A percentile compares a stretch with the other conserved stretches of the same genome.
Conservation (phyloP, 2,797 vertebrate genomes). For the Loris lydekkerianus region DNA sequence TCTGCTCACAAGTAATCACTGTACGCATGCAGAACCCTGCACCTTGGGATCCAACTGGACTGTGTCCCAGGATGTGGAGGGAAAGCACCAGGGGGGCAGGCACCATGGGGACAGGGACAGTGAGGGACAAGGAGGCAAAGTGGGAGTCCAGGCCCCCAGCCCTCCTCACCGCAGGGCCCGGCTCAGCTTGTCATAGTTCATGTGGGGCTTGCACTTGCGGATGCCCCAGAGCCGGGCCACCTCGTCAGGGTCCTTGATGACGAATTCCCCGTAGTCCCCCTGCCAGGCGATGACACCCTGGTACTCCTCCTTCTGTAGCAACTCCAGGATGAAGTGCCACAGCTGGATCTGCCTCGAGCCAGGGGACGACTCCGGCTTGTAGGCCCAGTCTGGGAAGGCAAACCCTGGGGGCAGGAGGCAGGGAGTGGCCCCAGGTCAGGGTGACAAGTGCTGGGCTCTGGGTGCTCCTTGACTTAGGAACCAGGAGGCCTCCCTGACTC, state of each 20-base stretch:
- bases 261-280: conserved; percentile 96
- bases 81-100: neutral
- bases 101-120: neutral
- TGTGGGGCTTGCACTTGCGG: conserved; percentile 97
- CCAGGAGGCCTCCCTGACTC: neutral
- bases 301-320: conserved; percentile 96
- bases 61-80: neutral
- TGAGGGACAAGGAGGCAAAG: neutral
- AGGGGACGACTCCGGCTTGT: conserved; percentile 96
- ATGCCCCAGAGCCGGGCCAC: conserved; percentile 96
- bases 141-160: neutral
- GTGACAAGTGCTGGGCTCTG: rapidly evolving
- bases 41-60: neutral
- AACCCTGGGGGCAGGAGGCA: conserved; percentile 86
- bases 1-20: neutral
- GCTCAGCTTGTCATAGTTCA: conserved; percentile 99
- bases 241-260: conserved; percentile 97
- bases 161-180: conserved; percentile 92
- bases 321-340: conserved; percentile 97
- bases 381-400: conserved; percentile 97
- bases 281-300: conserved; percentile 96
- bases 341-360: conserved; percentile 97
- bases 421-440: neutral
- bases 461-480: neutral
- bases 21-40: neutral